Evolutionary conservation across 2,888 invertebrate species (phyloP), one percentile per base, ranked within the genome.

Genomic region (Helicoverpa assulta): DNA sequence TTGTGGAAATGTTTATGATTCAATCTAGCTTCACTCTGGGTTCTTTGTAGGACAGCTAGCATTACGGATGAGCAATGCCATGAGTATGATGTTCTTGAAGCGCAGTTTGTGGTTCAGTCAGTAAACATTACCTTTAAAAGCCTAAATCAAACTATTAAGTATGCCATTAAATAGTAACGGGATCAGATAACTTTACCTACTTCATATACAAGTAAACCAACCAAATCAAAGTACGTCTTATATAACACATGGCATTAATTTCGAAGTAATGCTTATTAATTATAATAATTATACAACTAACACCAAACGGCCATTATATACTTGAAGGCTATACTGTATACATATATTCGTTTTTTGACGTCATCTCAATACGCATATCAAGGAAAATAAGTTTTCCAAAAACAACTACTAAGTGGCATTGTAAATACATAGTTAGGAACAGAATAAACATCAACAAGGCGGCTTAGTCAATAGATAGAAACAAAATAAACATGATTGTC

Each of bases 321-420:
- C 40, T 21, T 40, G 16, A n/a, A 7, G 51, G 51, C 18, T 47
- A n/a, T n/a, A 53, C 79, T 61, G 63, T 53, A 54, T 57, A 14
- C 64, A 37, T 19, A 51, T 52, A n/a, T 47, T 33, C 54, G 37
- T 21, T 55, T 14, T 63, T 33, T 75, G 72, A 62, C 61, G 70
- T 77, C 72, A 73, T 52, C 50, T 19, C 56, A 59, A 37, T 29
- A 75, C 14, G 57, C 47, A 60, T 18, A 63, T 51, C 26, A 33
- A 60, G 59, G 74, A 75, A 79, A 59, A 59, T 33, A 33, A 50
- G 50, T 66, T 47, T 47, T 64, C 16, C 37, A 33, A 67, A 55
- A 21, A 37, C 52, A 78, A 74, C 47, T 73, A 52, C 47, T 8
- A 67, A 62, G 59, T 55, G 14, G 8, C 47, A 62, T 74, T 21